Evolutionary conservation across 2,797 vertebrate species (phyloP).

Genomic region (Periparus ater): DNA sequence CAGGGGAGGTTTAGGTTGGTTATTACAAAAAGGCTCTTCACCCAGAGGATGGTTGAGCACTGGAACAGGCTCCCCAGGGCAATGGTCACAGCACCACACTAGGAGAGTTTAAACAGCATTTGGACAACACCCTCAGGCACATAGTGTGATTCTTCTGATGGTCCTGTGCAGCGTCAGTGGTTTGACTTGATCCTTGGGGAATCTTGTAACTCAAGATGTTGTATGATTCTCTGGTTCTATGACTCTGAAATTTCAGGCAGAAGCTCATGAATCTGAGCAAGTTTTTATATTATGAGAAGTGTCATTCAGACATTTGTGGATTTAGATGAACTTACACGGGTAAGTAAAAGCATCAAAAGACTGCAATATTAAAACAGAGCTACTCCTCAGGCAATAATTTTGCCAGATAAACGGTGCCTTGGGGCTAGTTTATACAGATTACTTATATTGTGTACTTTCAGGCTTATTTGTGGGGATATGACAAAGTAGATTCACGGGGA

Average conservation of each 20-base stretch:
- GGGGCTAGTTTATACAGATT: background rate
- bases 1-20: background rate
- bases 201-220: background rate
- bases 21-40: background rate
- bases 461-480: background rate
- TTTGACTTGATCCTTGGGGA: too few species aligned
- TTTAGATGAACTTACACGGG: background rate
- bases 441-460: background rate
- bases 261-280: background rate
- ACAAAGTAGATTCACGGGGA: background rate
- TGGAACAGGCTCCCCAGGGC: background rate
- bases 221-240: background rate
- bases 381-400: background rate
- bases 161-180: background rate
- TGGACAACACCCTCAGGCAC: background rate
- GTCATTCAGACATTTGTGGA: background rate
- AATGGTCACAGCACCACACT: background rate
- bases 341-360: background rate
- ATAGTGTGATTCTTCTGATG: background rate
- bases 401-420: background rate
- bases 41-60: rapidly evolving
- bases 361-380: background rate
- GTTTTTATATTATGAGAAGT: background rate
- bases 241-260: background rate
- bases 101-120: background rate